A percentile compares a stretch with the other conserved stretches of the same genome.
Evolutionary conservation across 2,797 vertebrate species (phyloP).

Genomic region (Pseudochirops corinnae): DNA sequence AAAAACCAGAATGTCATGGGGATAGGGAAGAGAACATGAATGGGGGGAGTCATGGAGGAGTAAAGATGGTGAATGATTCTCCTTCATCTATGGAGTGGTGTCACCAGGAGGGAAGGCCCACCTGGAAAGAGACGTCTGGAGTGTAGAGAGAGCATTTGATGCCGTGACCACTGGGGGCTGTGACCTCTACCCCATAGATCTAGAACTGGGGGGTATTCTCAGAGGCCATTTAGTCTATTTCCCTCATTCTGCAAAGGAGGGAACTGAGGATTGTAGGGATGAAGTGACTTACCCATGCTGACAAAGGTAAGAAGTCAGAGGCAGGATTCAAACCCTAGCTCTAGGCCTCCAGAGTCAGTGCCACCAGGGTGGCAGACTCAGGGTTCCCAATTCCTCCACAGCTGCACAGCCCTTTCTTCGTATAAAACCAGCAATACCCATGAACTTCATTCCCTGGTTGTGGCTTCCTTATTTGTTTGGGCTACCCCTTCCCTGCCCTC

Average conservation of each 20-base stretch:
- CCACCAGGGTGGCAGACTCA: neutral
- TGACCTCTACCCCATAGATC: neutral
- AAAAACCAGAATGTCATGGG: neutral
- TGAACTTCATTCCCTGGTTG: neutral
- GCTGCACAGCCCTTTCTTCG: neutral
- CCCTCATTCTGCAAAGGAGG: neutral
- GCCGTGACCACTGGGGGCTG: rapidly evolving
- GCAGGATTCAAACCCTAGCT: neutral
- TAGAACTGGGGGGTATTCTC: no score
- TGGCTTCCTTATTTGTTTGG: neutral
- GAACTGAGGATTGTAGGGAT: rapidly evolving
- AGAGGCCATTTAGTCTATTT: neutral
- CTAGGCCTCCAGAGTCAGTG: neutral
- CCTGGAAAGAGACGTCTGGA: neutral
- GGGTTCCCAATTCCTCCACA: neutral
- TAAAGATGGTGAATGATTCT: neutral
- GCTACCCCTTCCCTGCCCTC: no score
- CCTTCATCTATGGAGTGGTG: neutral
- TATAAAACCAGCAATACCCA: neutral
- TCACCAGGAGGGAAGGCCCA: neutral
- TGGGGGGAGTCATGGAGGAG: neutral
- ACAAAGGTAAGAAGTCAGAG: neutral
- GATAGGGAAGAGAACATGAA: neutral
- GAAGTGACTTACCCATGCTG: neutral
- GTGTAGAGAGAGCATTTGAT: neutral